Percentiles rank a stretch among this genome's conserved stretches.
Conservation (phyloP, 2,888 invertebrate genomes). For the Cynaeus angustus region DNA sequence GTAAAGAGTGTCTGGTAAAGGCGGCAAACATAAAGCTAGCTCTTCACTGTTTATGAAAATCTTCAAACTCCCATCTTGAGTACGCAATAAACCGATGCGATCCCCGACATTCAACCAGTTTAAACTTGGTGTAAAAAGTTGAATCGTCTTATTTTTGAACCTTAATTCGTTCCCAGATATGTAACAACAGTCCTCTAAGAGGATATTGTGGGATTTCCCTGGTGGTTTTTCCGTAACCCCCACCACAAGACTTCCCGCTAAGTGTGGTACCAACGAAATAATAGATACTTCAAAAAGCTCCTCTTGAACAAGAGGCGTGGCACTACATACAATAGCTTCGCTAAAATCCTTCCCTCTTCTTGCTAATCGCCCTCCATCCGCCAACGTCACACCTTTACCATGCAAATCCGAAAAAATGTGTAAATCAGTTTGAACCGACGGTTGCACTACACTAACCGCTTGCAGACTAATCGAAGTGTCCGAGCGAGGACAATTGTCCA, state of each 20-base stretch:
- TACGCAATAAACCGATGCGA: slow-evolving; percentile 83
- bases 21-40: slow-evolving; percentile 70
- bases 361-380: slow-evolving; percentile 75
- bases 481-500: slow-evolving; percentile 65
- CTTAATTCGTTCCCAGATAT: slow-evolving; percentile 82
- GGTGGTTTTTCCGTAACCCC: slow-evolving; percentile 81
- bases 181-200: slow-evolving; percentile 83
- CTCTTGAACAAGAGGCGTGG: slow-evolving; percentile 81
- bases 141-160: slow-evolving; percentile 79
- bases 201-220: slow-evolving; percentile 76
- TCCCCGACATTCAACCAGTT: slow-evolving; percentile 89
- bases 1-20: slow-evolving; percentile 77
- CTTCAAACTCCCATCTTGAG: slow-evolving; percentile 80
- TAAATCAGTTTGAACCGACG: slow-evolving; percentile 66
- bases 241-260: slow-evolving; percentile 84
- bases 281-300: slow-evolving; percentile 88
- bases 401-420: slow-evolving; percentile 77
- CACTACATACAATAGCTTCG: slow-evolving; percentile 79
- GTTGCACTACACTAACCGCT: slow-evolving; percentile 65
- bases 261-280: slow-evolving; percentile 76
- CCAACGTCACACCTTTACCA: slow-evolving; percentile 81
- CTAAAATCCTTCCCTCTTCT: slow-evolving; percentile 74
- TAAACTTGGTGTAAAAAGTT: slow-evolving; percentile 81
- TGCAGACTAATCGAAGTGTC: slow-evolving; percentile 69
- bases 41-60: slow-evolving; percentile 89